Evolutionary conservation across 2,113 vertebrate species (phyloP).

Genomic region (Cyanoramphus novaezelandiae): DNA sequence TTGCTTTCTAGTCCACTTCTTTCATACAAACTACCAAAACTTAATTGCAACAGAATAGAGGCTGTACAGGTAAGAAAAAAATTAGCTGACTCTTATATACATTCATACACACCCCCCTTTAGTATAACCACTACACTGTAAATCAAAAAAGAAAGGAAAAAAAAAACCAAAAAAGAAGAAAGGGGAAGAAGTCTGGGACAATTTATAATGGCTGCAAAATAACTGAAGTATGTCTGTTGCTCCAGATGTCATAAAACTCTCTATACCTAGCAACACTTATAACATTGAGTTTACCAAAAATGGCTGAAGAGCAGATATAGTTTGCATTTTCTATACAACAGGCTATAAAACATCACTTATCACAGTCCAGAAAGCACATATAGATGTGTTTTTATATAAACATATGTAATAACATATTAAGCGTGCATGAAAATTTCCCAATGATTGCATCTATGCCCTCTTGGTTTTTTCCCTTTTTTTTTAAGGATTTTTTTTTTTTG

Average conservation of each 20-base stretch:
- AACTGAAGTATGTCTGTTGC: conserved; percentile 82
- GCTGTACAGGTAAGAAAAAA: conserved; percentile 82
- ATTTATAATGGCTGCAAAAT: conserved; percentile 83
- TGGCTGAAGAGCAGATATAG: conserved; percentile 96
- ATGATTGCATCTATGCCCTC: conserved; percentile 84
- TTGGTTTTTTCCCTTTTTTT: conserved; percentile 58
- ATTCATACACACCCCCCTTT: conserved; percentile 85
- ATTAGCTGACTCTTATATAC: conserved; percentile 83
- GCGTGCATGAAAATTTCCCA: conserved; percentile 96
- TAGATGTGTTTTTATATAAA: conserved; percentile 99
- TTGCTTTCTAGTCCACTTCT: conserved; percentile 82
- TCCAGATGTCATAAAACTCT: conserved; percentile 91
- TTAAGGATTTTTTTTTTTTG: conserved; percentile 55
- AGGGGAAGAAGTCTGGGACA: conserved; percentile 72
- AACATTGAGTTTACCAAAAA: conserved; percentile 98
- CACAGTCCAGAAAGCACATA: conserved; percentile 99
- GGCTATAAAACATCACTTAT: conserved; percentile 99
- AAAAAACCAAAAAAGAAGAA: conserved; percentile 52
- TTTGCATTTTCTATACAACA: conserved; percentile 99
- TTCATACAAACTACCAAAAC: conserved; percentile 82
- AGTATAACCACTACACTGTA: conserved; percentile 80
- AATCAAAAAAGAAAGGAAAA: conserved; percentile 58
- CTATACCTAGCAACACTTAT: conserved; percentile 99
- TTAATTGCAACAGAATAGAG: conserved; percentile 80
- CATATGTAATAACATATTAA: conserved; percentile 99